Conservation (phyloP, 2,888 invertebrate species). For the Prosapia bicincta region DNA sequence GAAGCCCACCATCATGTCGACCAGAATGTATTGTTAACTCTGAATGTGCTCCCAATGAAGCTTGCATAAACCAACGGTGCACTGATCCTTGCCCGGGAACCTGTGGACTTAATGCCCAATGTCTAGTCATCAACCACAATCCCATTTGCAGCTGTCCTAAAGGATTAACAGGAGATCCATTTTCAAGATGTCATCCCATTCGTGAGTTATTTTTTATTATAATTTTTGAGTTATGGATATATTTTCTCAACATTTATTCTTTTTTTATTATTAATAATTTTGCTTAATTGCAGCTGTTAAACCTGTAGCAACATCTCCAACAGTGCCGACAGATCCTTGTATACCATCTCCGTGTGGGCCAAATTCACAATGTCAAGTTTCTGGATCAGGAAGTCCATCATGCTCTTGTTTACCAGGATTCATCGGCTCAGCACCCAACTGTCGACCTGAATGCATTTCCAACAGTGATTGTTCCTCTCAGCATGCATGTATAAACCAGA, state of each 20-base stretch:
- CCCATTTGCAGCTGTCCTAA: constrained; percentile 69
- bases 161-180: constrained; percentile 72
- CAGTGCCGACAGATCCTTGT: constrained; percentile 55
- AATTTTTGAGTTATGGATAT: background rate
- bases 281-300: constrained; percentile 45
- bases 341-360: constrained; percentile 74
- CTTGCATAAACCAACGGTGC: constrained; percentile 55
- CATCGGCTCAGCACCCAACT: constrained; percentile 57
- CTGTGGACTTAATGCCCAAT: constrained; percentile 63
- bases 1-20: constrained; percentile 53
- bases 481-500: constrained; percentile 46
- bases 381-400: constrained; percentile 48
- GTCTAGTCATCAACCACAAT: constrained; percentile 69
- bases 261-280: constrained; percentile 12
- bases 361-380: constrained; percentile 51
- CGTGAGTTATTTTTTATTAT: constrained; percentile 44
- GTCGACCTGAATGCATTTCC: constrained; percentile 50
- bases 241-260: background rate
- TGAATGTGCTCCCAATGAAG: constrained; percentile 51
- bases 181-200: constrained; percentile 57
- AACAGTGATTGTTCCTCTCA: constrained; percentile 49
- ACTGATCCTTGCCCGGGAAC: constrained; percentile 53
- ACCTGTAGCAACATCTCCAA: constrained; percentile 23
- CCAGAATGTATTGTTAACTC: constrained; percentile 53
- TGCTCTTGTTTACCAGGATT: constrained; percentile 65